Evolutionary conservation across 2,113 vertebrate species (phyloP).

Genomic region (Nothoprocta pentlandii): DNA sequence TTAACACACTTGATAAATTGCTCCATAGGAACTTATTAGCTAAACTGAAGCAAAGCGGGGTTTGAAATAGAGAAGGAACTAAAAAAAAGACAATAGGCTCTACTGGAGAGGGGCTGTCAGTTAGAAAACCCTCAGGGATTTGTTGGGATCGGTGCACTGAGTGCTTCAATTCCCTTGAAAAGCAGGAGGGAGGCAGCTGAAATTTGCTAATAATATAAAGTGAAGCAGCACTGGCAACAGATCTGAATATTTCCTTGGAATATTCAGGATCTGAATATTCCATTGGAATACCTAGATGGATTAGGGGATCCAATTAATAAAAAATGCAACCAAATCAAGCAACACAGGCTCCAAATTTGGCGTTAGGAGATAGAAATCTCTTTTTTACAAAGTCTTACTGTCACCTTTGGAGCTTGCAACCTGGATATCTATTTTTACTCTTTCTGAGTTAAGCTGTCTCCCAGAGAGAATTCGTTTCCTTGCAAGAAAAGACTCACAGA

Average conservation of each 20-base stretch:
- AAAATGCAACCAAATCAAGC: background rate
- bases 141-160: fast-evolving
- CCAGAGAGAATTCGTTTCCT: background rate
- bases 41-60: background rate
- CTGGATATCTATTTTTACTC: fast-evolving
- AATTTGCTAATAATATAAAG: background rate
- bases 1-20: background rate
- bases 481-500: background rate
- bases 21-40: background rate
- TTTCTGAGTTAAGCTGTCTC: background rate
- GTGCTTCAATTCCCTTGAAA: background rate
- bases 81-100: fast-evolving
- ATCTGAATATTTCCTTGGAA: no score
- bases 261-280: background rate
- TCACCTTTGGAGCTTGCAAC: background rate
- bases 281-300: background rate
- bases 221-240: background rate
- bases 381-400: background rate
- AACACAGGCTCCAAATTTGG: no score
- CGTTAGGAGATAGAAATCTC: background rate
- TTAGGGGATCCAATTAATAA: background rate
- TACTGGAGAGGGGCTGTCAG: fast-evolving
- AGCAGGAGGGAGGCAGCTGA: background rate
- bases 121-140: background rate
- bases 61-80: background rate